Base-by-base conservation (phyloP, 2,888 invertebrate genomes). In the Lacanobia wlatinum region DNA sequence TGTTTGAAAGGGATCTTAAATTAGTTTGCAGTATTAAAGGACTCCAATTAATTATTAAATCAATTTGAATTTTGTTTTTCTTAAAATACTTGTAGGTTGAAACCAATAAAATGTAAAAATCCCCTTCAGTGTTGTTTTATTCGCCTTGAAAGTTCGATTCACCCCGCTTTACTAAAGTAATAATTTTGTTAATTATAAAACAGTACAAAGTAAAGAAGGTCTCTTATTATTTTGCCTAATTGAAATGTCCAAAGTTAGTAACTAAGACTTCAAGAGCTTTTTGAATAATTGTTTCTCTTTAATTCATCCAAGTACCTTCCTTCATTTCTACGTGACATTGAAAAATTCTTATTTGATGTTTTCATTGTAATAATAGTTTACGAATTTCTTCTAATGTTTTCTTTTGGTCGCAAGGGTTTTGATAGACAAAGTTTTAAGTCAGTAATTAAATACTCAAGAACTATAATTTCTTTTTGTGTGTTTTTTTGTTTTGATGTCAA, bases 151-250 rank as follows among this genome's bases (percentile, higher is more conserved):
- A 10, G 43, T 43, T 43, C 3, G 12, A 3, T 12, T 40, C 9
- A 40, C 9, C 10, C 12, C 43, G 43, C 2, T 43, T 43, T 43
- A 43, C 10, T 12, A 12, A 10, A 43, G 2, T 21, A 5, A 6
- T 50, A 16, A n/a, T 43, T 43, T 12, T 12, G 43, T 43, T 43
- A 9, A 14, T 43, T 14, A 43, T 4, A 55, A 34, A 70, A 71
- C 14, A 23, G 34, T 55, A 8, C n/a, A 48, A 59, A 58, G 16
- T 58, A 70, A 55, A 72, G 3, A 55, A n/a, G 2, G 18, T 46
- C 14, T 38, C 6, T 14, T 18, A 65, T 9, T 60, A 7, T 28
- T 34, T 50, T 21, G 4, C 21, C 40, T 43, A 43, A 18, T 53
- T 53, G 16, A 1, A 53, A 18, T 18, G 1, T 43, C 14, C 7